phyloP scores from a whole-genome alignment of 2,797 vertebrate genomes.

The Lepus oiostolus region DNA sequence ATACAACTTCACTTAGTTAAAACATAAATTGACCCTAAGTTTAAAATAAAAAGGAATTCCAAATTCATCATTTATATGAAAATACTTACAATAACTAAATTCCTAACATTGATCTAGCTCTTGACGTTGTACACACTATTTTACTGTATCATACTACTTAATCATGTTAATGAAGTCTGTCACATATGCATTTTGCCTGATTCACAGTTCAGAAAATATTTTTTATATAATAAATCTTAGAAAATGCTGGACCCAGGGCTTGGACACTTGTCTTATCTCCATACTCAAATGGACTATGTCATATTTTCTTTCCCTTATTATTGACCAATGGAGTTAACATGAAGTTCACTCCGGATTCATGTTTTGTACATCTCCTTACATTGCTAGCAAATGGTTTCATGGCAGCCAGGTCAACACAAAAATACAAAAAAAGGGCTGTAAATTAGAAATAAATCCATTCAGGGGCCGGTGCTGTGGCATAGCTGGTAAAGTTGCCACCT shows the following conservation, averaged over 20 bases:
- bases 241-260: background rate
- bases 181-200: background rate
- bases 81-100: background rate
- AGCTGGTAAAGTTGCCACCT: no score
- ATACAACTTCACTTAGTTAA: constrained; percentile 53
- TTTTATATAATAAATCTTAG: background rate
- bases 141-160: background rate
- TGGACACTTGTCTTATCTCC: background rate
- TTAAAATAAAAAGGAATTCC: background rate
- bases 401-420: background rate
- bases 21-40: background rate
- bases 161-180: background rate
- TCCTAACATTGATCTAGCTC: background rate
- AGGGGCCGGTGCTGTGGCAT: no score
- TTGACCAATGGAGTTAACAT: background rate
- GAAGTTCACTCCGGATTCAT: constrained; percentile 2
- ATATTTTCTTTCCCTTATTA: background rate
- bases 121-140: background rate
- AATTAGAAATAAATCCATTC: background rate
- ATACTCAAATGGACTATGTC: background rate
- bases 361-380: background rate
- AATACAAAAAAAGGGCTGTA: constrained; percentile 16
- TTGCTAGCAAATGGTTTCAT: background rate
- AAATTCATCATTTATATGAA: background rate
- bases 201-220: background rate